Conservation (phyloP, 92 coral and sea anemone species). For the Palythoa heliodiscus region DNA sequence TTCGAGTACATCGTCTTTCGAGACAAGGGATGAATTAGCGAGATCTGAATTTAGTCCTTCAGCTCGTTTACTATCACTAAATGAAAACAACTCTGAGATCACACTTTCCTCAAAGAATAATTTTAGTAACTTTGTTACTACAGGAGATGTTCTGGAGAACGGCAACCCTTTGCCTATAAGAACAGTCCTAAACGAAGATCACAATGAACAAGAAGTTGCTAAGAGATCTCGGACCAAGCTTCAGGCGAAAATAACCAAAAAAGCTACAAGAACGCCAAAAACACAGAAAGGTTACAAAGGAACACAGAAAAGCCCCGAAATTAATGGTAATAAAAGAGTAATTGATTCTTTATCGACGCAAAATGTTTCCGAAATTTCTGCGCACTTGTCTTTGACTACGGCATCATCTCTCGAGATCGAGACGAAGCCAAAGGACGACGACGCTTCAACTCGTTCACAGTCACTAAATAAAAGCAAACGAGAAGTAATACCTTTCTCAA, state of each 20-base stretch:
- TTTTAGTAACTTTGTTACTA: background rate
- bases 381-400: constrained; percentile 18
- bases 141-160: too few relatives aligned
- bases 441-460: constrained; percentile 33
- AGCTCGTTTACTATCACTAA: constrained; percentile 31
- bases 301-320: background rate
- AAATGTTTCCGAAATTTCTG: background rate
- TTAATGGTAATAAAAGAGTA: background rate
- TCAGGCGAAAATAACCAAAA: background rate
- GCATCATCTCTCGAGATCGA: background rate
- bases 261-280: background rate
- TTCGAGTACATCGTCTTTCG: background rate
- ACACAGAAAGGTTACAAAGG: constrained; percentile 11
- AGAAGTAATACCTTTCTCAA: constrained; percentile 1
- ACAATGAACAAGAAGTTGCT: constrained; percentile 50
- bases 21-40: constrained; percentile 19
- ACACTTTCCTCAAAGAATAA: background rate
- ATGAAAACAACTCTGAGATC: constrained; percentile 7
- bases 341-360: background rate
- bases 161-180: background rate
- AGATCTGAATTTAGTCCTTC: background rate
- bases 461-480: constrained; percentile 25
- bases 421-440: background rate
- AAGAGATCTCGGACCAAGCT: constrained; percentile 36
- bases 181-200: constrained; percentile 67